A percentile compares a stretch with the other conserved stretches of the same genome.
These are phyloP conservation scores for Allobates femoralis DNA, from an alignment of 2,797 vertebrate genomes.

Conservation along the genomic window DNA sequence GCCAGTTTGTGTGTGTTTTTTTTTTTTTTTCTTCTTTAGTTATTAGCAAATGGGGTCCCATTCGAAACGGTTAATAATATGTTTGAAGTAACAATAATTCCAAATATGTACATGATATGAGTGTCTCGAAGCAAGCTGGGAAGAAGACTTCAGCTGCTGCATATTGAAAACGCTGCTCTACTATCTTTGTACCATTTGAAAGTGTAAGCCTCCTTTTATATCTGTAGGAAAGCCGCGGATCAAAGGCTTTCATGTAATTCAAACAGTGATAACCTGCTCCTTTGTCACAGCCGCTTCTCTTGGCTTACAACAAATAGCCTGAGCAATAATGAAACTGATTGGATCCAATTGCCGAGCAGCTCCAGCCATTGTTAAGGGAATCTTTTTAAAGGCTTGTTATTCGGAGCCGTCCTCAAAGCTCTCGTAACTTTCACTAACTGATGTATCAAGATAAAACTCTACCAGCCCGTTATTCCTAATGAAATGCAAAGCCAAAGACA, in stretches of 20 bases:
- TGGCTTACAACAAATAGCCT: conserved; percentile 49
- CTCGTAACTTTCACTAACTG: not conserved
- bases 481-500: not conserved
- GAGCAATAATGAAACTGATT: conserved; percentile 51
- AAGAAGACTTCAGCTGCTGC: not conserved
- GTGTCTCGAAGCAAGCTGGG: not conserved
- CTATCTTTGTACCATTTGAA: conserved; percentile 33
- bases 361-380: conserved; percentile 37
- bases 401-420: not conserved
- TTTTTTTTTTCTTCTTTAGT: too few relatives aligned
- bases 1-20: too few relatives aligned
- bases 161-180: not conserved
- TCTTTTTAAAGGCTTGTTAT: conserved; percentile 39
- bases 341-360: conserved; percentile 22
- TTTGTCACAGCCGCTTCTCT: conserved; percentile 42
- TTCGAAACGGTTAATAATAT: too few relatives aligned
- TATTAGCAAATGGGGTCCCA: too few relatives aligned
- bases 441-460: conserved; percentile 22
- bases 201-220: conserved; percentile 13
- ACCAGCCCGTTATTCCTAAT: not conserved
- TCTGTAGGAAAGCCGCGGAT: conserved; percentile 34
- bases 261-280: conserved; percentile 29
- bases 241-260: conserved; percentile 28
- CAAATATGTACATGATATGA: too few relatives aligned
- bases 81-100: too few relatives aligned